phyloP scores from a whole-genome alignment of 2,113 vertebrate genomes.

The Equus przewalskii region DNA sequence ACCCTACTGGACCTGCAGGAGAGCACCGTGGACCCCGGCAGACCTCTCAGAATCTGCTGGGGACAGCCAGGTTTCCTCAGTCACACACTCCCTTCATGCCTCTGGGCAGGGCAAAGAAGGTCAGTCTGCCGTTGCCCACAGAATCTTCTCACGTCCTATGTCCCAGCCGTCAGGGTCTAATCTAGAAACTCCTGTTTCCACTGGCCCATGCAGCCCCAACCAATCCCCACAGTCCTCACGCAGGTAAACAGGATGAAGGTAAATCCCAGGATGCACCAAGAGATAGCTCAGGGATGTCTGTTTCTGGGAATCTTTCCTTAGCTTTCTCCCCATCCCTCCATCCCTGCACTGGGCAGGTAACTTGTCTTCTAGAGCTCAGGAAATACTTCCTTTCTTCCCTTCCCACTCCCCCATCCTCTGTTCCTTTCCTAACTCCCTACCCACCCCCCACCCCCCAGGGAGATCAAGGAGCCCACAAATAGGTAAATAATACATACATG shows the following conservation, averaged over 20 bases:
- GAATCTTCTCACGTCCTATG: background rate
- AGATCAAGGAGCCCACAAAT: conserved; percentile 32
- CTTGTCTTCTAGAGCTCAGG: background rate
- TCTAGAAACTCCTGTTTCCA: background rate
- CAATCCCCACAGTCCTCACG: background rate
- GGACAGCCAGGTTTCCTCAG: background rate
- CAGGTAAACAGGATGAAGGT: background rate
- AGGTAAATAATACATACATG: conserved; percentile 93
- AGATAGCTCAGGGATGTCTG: background rate
- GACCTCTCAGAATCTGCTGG: background rate
- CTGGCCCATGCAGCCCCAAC: background rate
- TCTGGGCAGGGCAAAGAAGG: background rate
- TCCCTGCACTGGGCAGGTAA: fast-evolving
- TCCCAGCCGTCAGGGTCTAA: background rate
- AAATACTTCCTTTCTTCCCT: background rate
- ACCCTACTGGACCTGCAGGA: background rate
- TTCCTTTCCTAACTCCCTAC: background rate
- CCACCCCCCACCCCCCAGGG: background rate
- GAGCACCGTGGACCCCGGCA: background rate
- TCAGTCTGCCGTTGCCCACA: background rate
- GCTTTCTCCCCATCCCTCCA: background rate
- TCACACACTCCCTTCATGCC: background rate
- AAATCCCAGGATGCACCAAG: background rate
- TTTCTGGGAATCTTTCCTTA: background rate
- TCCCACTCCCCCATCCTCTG: background rate